A percentile compares a stretch with the other conserved stretches of the same genome.
Evolutionary conservation across 2,113 vertebrate genomes (phyloP).

Genomic region (Polypterus bichir): DNA sequence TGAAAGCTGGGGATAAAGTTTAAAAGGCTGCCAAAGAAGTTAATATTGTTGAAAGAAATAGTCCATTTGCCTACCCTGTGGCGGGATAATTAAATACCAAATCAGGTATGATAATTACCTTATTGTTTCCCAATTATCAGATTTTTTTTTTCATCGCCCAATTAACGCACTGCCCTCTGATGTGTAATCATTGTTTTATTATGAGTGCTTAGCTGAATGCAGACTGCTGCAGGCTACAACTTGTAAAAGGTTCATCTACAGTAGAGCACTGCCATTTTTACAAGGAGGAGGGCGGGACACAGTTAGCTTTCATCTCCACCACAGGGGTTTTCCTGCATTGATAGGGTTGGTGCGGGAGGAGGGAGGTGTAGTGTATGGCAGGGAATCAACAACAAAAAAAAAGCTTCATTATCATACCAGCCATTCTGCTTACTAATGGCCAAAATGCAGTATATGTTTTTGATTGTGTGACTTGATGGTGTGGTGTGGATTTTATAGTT

Average conservation of each 20-base stretch:
- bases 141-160: slow-evolving; percentile 12
- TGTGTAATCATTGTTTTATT: slow-evolving; percentile 23
- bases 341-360: no score
- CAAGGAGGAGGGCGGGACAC: slow-evolving; percentile 11
- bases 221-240: slow-evolving; percentile 12
- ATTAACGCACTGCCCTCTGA: slow-evolving; percentile 13
- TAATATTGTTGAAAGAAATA: background rate
- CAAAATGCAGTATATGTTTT: no score
- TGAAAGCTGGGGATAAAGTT: no score
- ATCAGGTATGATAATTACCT: slow-evolving; percentile 27
- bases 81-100: slow-evolving; percentile 19
- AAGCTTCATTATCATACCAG: no score
- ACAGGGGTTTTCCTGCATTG: background rate
- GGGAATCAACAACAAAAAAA: no score
- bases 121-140: slow-evolving; percentile 19
- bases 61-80: slow-evolving; percentile 13
- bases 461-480: no score
- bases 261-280: slow-evolving; percentile 16
- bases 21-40: no score
- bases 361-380: no score
- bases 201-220: slow-evolving; percentile 10
- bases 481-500: no score
- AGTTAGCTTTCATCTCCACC: background rate
- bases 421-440: no score
- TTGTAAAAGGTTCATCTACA: slow-evolving; percentile 19